A percentile compares a stretch with the other conserved stretches of the same genome.
phyloP scores from a whole-genome alignment of 2,888 invertebrate species.

The Stomorhina lunata region DNA sequence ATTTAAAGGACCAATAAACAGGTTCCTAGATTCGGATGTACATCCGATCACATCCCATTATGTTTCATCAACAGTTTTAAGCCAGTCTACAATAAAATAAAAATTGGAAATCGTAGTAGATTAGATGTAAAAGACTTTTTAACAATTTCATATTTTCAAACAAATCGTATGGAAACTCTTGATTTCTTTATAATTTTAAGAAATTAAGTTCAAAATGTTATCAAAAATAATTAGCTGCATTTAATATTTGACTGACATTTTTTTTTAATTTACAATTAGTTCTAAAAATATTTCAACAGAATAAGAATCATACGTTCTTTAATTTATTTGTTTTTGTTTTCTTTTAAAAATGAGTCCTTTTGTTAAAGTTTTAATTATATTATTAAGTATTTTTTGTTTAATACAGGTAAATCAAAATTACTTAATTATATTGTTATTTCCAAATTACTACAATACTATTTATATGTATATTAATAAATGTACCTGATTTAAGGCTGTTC shows the following conservation, averaged over 20 bases:
- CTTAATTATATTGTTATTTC: neutral
- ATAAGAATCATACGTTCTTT: too few relatives aligned
- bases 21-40: too few relatives aligned
- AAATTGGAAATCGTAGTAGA: too few relatives aligned
- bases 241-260: neutral
- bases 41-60: too few relatives aligned
- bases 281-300: neutral
- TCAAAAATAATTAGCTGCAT: constrained; percentile 2
- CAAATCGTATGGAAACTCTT: neutral
- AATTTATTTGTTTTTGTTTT: constrained; percentile 1
- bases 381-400: constrained; percentile 37
- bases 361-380: constrained; percentile 23
- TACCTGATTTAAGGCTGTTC: neutral
- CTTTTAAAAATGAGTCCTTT: constrained; percentile 34
- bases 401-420: constrained; percentile 40
- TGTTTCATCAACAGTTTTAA: too few relatives aligned
- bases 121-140: too few relatives aligned
- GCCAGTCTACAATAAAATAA: too few relatives aligned
- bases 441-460: neutral
- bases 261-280: constrained; percentile 22
- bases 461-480: neutral
- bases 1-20: too few relatives aligned
- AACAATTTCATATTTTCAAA: too few relatives aligned
- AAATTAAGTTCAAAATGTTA: constrained; percentile 39
- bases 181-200: neutral